Conservation (phyloP, 1,140 invertebrate species). For the Pseudachorutes palmiensis region DNA sequence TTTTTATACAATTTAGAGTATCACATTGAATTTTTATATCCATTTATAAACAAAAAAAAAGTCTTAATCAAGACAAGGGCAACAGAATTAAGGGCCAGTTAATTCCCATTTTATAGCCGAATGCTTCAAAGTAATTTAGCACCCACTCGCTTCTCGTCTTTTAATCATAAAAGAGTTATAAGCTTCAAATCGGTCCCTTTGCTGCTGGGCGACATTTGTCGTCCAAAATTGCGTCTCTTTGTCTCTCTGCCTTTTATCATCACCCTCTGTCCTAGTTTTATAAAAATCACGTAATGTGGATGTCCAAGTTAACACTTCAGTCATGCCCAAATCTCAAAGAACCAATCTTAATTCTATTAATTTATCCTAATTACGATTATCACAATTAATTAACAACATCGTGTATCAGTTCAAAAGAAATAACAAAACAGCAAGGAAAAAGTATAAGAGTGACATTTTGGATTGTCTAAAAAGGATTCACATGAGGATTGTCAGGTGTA, state of each 20-base stretch:
- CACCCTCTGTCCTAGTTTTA: not conserved
- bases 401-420: conserved; percentile 12
- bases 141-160: too few relatives aligned
- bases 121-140: too few relatives aligned
- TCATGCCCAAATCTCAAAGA: conserved; percentile 4
- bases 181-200: too few relatives aligned
- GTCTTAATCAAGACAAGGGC: too few relatives aligned
- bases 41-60: not conserved
- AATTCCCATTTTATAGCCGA: too few relatives aligned
- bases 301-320: not conserved
- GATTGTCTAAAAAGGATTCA: conserved; percentile 11
- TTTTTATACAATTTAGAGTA: not conserved
- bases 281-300: conserved; percentile 1
- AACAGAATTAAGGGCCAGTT: too few relatives aligned
- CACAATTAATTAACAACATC: not conserved
- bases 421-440: not conserved
- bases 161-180: too few relatives aligned
- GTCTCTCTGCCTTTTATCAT: not conserved
- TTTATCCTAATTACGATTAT: conserved; percentile 11
- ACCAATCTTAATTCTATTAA: too few relatives aligned
- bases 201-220: too few relatives aligned
- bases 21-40: not conserved
- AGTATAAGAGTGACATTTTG: not conserved
- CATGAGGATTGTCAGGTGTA: too few relatives aligned
- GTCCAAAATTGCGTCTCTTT: not conserved